Evolutionary conservation across 2,797 vertebrate genomes (phyloP).

Genomic region (Rachycentron canadum): DNA sequence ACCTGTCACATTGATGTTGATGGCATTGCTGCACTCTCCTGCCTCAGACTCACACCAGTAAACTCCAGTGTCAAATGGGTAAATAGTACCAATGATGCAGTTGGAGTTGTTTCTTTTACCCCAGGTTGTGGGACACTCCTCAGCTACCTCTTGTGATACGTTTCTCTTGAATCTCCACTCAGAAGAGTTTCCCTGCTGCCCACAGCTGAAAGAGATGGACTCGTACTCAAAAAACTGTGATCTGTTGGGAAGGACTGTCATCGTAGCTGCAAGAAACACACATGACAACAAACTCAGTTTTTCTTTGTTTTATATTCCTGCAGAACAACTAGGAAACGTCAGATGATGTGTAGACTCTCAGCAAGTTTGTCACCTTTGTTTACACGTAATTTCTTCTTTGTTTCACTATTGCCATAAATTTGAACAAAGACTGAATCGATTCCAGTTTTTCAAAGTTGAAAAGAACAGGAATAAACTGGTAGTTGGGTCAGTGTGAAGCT

Average conservation of each 20-base stretch:
- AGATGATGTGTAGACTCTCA: too few species aligned
- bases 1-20: constrained; percentile 38
- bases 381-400: too few species aligned
- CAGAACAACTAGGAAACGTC: too few species aligned
- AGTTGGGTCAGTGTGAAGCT: too few species aligned
- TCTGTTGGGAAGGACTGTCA: constrained; percentile 26
- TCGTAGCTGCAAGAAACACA: constrained; percentile 32
- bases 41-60: constrained; percentile 32
- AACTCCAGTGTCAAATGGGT: neutral
- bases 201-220: neutral
- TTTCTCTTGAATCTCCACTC: constrained; percentile 22
- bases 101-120: rapidly evolving
- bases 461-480: too few species aligned
- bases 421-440: too few species aligned
- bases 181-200: rapidly evolving
- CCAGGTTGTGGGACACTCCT: rapidly evolving
- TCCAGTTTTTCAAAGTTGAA: too few species aligned
- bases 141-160: rapidly evolving
- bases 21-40: neutral
- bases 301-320: too few species aligned
- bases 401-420: too few species aligned
- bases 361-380: too few species aligned
- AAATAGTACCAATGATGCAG: neutral
- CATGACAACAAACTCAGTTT: neutral
- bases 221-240: constrained; percentile 62